Conservation (phyloP, 1,140 invertebrate genomes). For the Pseudomyrmex gracilis region DNA sequence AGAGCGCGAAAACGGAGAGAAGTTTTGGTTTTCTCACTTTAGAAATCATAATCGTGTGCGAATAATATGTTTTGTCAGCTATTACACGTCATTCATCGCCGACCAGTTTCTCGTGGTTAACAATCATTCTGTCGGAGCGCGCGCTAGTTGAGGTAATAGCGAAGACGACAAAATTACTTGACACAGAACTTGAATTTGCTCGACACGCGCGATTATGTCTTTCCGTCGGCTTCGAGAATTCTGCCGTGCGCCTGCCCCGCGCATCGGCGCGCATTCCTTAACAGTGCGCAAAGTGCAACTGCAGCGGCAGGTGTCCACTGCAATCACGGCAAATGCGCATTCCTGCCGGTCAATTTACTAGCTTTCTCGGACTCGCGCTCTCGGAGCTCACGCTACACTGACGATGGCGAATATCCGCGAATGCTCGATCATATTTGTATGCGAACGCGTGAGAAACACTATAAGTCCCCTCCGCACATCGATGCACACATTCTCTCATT, state of each 20-base stretch:
- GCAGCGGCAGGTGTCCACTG: slow-evolving; percentile 76
- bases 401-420: slow-evolving; percentile 22
- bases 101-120: neutral
- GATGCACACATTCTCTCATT: too few relatives aligned
- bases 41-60: neutral
- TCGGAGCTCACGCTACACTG: slow-evolving; percentile 42
- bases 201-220: slow-evolving; percentile 27
- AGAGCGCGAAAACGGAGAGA: neutral
- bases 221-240: neutral
- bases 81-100: slow-evolving; percentile 1
- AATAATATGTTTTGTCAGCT: too few relatives aligned
- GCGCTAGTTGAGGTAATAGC: slow-evolving; percentile 8
- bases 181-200: slow-evolving; percentile 54
- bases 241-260: slow-evolving; percentile 15
- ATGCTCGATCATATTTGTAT: slow-evolving; percentile 71
- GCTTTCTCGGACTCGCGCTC: slow-evolving; percentile 78
- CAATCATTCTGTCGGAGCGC: neutral
- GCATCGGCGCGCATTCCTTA: slow-evolving; percentile 54
- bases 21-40: neutral
- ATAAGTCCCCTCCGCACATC: too few relatives aligned
- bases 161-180: slow-evolving; percentile 44
- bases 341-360: slow-evolving; percentile 79
- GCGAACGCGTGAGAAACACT: slow-evolving; percentile 18
- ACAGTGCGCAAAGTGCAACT: slow-evolving; percentile 69
- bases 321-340: slow-evolving; percentile 80